Evolutionary conservation across 2,797 vertebrate genomes (phyloP).

Genomic region (Denticeps clupeoides): DNA sequence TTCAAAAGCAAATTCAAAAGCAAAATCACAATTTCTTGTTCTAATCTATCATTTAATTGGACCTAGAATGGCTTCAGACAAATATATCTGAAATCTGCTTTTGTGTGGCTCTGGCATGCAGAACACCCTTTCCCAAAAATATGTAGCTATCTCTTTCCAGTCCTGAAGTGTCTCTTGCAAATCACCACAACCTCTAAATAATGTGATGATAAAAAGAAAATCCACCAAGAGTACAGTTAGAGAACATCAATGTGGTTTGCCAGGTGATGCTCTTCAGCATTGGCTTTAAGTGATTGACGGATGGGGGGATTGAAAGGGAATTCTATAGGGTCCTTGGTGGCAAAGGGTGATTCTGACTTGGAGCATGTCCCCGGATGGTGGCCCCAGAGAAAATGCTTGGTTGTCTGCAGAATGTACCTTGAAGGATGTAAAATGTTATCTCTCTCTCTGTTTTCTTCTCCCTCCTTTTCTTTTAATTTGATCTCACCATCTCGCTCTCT

Average conservation of each 20-base stretch:
- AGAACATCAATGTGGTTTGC: no score
- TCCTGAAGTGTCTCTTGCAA: slow-evolving; percentile 29
- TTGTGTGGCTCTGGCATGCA: slow-evolving; percentile 61
- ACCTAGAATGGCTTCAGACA: not conserved
- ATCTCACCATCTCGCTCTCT: slow-evolving; percentile 78
- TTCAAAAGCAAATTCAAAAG: no score
- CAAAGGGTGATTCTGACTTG: slow-evolving; percentile 72
- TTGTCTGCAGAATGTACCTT: slow-evolving; percentile 83
- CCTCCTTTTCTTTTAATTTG: slow-evolving; percentile 40
- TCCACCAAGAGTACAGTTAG: no score
- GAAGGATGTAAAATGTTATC: slow-evolving; percentile 89
- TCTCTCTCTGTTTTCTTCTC: slow-evolving; percentile 45
- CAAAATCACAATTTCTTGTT: no score
- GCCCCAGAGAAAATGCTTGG: slow-evolving; percentile 56
- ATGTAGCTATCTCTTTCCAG: slow-evolving; percentile 20
- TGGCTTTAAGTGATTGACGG: no score
- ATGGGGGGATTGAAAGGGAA: slow-evolving; percentile 11
- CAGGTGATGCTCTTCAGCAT: no score
- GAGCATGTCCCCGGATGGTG: slow-evolving; percentile 84
- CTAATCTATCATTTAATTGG: no score
- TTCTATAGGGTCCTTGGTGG: no score
- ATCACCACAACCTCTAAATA: no score
- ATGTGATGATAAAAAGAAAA: no score
- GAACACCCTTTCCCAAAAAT: slow-evolving; percentile 60
- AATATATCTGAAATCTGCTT: slow-evolving; percentile 19